A percentile compares a stretch with the other conserved stretches of the same genome.
Evolutionary conservation across 2,113 vertebrate species (phyloP).

Genomic region (Speoplatyrhinus poulsoni): DNA sequence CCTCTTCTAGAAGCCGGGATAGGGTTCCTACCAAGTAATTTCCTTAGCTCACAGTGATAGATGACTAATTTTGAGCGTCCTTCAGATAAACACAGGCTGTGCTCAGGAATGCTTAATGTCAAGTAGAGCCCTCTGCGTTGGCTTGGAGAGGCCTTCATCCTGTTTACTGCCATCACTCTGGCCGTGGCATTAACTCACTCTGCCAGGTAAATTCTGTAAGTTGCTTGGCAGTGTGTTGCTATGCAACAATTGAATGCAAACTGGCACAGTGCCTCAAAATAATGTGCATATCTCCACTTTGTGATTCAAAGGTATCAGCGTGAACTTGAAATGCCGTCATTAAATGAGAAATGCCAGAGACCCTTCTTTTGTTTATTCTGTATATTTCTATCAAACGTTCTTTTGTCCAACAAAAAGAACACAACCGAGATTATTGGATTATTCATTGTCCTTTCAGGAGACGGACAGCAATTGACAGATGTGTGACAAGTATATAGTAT

Average conservation of each 20-base stretch:
- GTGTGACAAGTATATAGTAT: too few relatives aligned
- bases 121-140: neutral
- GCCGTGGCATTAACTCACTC: neutral
- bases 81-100: conserved; percentile 43
- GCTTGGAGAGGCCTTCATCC: too few relatives aligned
- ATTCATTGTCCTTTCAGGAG: conserved; percentile 65
- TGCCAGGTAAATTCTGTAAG: conserved; percentile 25
- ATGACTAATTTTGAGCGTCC: conserved; percentile 30
- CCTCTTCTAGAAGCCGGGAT: conserved; percentile 16
- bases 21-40: conserved; percentile 15
- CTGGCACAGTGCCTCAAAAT: conserved; percentile 26
- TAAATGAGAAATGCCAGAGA: too few relatives aligned
- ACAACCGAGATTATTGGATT: conserved; percentile 19
- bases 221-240: conserved; percentile 51
- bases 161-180: too few relatives aligned
- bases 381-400: too few relatives aligned
- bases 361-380: too few relatives aligned
- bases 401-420: too few relatives aligned
- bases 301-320: neutral
- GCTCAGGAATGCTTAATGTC: conserved; percentile 23
- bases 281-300: conserved; percentile 8
- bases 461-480: conserved; percentile 82
- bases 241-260: conserved; percentile 21
- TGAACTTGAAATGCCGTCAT: neutral
- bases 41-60: conserved; percentile 25